Conservation (phyloP, 2,113 vertebrate species). For the Prochilodus magdalenae region DNA sequence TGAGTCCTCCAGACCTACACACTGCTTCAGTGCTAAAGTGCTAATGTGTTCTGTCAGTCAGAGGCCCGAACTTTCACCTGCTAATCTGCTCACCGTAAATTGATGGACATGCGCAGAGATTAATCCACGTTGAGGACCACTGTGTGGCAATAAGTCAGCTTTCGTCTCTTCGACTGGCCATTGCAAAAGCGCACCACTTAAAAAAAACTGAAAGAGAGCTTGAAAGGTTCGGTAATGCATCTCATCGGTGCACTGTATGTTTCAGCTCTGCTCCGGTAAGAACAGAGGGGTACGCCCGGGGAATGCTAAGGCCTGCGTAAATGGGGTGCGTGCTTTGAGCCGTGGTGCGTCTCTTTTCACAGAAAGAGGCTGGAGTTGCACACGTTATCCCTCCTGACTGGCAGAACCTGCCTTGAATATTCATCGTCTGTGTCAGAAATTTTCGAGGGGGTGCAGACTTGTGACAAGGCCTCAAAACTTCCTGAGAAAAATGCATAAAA, state of each 20-base stretch:
- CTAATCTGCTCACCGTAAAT: conserved; percentile 49
- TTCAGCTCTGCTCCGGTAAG: conserved; percentile 61
- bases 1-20: background rate
- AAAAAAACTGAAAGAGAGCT: conserved; percentile 67
- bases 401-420: conserved; percentile 51
- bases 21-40: background rate
- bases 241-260: conserved; percentile 70
- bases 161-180: conserved; percentile 54
- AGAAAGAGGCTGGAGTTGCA: conserved; percentile 18
- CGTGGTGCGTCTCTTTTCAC: conserved; percentile 60
- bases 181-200: conserved; percentile 50
- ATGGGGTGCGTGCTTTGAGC: conserved; percentile 51
- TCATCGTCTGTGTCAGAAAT: conserved; percentile 56
- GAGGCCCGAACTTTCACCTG: conserved; percentile 50
- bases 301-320: conserved; percentile 69
- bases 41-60: conserved; percentile 22
- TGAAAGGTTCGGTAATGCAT: conserved; percentile 67
- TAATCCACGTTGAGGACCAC: conserved; percentile 52
- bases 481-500: conserved; percentile 40
- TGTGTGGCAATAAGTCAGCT: conserved; percentile 65
- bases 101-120: conserved; percentile 44
- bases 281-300: conserved; percentile 51
- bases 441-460: conserved; percentile 31
- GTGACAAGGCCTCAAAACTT: conserved; percentile 7
- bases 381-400: conserved; percentile 36